phyloP scores from a whole-genome alignment of 2,113 vertebrate species.

The Alouatta palliata region DNA sequence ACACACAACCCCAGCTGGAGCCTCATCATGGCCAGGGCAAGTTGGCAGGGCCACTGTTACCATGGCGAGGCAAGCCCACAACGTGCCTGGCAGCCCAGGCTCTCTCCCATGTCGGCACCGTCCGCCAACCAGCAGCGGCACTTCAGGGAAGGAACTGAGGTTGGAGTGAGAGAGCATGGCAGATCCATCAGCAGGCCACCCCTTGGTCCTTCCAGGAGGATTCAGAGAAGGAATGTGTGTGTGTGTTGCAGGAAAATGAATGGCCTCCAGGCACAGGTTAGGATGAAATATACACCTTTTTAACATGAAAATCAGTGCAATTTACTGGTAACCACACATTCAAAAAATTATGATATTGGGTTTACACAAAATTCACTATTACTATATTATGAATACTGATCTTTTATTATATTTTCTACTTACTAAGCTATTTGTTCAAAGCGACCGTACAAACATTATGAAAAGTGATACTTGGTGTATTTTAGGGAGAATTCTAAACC shows the following conservation, averaged over 20 bases:
- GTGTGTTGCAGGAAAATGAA: too few relatives aligned
- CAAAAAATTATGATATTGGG: neutral
- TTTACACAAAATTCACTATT: neutral
- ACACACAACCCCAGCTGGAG: too few relatives aligned
- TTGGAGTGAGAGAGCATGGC: fast-evolving
- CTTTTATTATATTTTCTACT: too few relatives aligned
- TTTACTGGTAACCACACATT: neutral
- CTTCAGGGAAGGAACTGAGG: neutral
- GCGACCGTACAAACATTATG: fast-evolving
- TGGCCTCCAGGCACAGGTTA: neutral
- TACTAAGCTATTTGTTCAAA: neutral
- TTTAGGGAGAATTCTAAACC: neutral
- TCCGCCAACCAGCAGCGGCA: fast-evolving
- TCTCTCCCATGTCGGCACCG: too few relatives aligned
- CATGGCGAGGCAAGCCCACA: neutral
- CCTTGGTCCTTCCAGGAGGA: neutral
- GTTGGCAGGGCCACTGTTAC: neutral
- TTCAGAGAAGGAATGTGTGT: neutral
- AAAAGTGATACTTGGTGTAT: fast-evolving
- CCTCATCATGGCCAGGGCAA: too few relatives aligned
- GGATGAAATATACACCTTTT: fast-evolving
- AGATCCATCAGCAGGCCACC: neutral
- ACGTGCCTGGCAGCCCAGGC: neutral
- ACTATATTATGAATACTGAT: fast-evolving
- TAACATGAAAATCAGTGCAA: fast-evolving